A percentile compares a stretch with the other conserved stretches of the same genome.
Conservation (phyloP, 1,140 invertebrate species). For the Apis cerana region DNA sequence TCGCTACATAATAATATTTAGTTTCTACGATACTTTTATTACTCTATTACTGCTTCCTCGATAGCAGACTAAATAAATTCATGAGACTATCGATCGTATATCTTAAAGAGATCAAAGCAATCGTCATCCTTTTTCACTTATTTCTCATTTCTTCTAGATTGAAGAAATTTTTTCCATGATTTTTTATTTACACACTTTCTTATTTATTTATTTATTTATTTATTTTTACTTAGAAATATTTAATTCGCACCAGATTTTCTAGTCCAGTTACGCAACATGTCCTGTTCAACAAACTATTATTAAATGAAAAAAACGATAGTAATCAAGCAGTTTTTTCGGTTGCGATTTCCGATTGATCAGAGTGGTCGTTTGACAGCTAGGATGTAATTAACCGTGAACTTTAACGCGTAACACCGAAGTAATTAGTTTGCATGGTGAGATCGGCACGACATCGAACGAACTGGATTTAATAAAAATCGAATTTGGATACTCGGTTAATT, state of each 20-base stretch:
- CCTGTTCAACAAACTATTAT: too few species aligned
- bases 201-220: too few species aligned
- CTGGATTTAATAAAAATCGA: slow-evolving; percentile 24
- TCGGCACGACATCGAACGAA: neutral
- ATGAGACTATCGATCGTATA: slow-evolving; percentile 50
- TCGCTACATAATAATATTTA: slow-evolving; percentile 54
- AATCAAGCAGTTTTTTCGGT: too few species aligned
- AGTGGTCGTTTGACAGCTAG: neutral
- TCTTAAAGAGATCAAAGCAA: slow-evolving; percentile 30
- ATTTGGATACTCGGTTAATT: slow-evolving; percentile 20
- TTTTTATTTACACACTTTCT: neutral
- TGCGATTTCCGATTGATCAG: slow-evolving; percentile 1
- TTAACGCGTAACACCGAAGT: slow-evolving; percentile 38
- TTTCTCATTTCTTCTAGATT: neutral
- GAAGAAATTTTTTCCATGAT: slow-evolving; percentile 49
- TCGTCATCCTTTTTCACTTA: too few species aligned
- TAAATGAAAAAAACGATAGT: neutral
- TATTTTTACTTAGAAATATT: too few species aligned
- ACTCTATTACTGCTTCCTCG: slow-evolving; percentile 2
- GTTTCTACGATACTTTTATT: slow-evolving; percentile 58
- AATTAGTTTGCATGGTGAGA: slow-evolving; percentile 32
- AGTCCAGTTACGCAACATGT: neutral
- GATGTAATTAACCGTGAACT: slow-evolving; percentile 41
- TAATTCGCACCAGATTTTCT: neutral
- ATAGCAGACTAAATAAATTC: slow-evolving; percentile 59